Conservation (phyloP, 53 echinoderm and acorn worm species). For the Hippasteria phrygiana region DNA sequence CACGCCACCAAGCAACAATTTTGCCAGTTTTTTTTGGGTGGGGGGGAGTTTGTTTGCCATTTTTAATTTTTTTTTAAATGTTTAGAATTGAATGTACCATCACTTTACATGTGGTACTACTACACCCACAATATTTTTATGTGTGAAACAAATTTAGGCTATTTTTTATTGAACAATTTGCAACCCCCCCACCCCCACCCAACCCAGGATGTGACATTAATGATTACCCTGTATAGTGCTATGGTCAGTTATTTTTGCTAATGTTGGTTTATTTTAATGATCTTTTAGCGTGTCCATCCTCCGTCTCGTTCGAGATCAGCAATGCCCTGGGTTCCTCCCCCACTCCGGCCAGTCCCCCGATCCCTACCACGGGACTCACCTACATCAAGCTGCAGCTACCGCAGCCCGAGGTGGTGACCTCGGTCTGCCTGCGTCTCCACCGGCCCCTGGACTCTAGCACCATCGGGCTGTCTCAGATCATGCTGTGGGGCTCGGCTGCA, state of each 20-base stretch:
- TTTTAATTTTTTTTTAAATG: no score
- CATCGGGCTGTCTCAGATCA: constrained; percentile 92
- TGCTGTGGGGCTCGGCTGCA: constrained; percentile 87
- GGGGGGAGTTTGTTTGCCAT: no score
- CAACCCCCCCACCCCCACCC: no score
- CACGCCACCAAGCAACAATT: no score
- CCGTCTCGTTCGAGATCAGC: constrained; percentile 92
- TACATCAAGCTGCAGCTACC: constrained; percentile 88
- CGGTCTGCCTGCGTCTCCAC: constrained; percentile 87
- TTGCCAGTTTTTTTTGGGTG: no score
- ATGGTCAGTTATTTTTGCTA: not conserved
- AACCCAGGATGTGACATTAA: no score
- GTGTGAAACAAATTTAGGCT: no score
- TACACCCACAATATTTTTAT: no score
- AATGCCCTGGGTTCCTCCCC: constrained; percentile 82
- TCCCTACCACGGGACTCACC: constrained; percentile 87
- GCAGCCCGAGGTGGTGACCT: constrained; percentile 82
- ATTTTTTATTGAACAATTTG: no score
- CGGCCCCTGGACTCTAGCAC: constrained; percentile 89
- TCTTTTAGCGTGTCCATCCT: constrained; percentile 87
- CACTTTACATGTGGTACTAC: no score
- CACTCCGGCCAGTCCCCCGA: constrained; percentile 86
- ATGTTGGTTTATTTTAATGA: constrained; percentile 18
- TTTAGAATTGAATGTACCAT: no score
- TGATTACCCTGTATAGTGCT: no score